These are phyloP conservation scores for Apamea sordens DNA, from an alignment of 2,888 invertebrate species.

Conservation along the genomic window DNA sequence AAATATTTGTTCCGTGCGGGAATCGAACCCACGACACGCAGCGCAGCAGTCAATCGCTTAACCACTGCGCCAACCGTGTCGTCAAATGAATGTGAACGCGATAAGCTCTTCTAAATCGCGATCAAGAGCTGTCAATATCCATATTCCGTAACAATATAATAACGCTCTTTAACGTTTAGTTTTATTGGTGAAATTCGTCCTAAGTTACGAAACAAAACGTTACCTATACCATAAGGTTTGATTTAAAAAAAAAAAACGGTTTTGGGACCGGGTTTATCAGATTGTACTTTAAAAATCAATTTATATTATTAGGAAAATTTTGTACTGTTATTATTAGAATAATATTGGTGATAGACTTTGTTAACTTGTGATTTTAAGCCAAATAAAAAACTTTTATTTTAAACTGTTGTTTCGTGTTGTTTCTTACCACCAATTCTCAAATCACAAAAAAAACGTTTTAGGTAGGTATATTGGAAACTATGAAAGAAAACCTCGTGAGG, in stretches of 20 bases:
- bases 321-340: slow-evolving; percentile 2
- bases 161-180: not conserved
- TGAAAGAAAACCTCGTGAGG: too few species aligned
- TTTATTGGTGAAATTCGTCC: not conserved
- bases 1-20: too few species aligned
- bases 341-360: slow-evolving; percentile 27
- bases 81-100: not conserved
- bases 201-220: not conserved
- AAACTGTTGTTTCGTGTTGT: not conserved
- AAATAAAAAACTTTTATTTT: slow-evolving; percentile 26
- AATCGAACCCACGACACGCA: too few species aligned
- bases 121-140: not conserved
- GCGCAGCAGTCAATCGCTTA: too few species aligned
- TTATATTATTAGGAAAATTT: not conserved
- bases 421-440: not conserved
- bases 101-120: not conserved
- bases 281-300: slow-evolving; percentile 10
- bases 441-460: not conserved
- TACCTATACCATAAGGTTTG: not conserved
- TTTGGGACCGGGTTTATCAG: not conserved
- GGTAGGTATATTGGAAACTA: too few species aligned
- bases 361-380: slow-evolving; percentile 42
- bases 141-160: not conserved
- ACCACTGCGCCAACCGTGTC: too few species aligned
- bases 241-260: not conserved